Percentiles rank a stretch among this genome's conserved stretches.
These are phyloP conservation scores for Drymodes brunneopygia DNA, from an alignment of 2,113 vertebrate genomes.

Conservation along the genomic window DNA sequence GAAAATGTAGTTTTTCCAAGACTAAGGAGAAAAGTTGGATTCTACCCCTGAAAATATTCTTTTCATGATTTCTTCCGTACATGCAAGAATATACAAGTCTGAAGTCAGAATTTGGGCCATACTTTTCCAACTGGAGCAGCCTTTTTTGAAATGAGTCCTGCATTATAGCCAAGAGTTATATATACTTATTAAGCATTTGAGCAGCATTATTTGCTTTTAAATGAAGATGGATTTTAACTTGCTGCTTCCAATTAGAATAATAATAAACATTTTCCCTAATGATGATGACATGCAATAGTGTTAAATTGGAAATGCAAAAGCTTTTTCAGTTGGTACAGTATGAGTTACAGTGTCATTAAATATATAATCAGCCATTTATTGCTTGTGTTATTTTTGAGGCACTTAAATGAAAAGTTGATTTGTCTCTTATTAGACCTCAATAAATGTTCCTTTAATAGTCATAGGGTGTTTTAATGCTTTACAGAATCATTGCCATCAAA, in stretches of 20 bases:
- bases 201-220: slow-evolving; percentile 29
- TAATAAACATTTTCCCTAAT: slow-evolving; percentile 52
- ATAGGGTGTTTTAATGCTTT: slow-evolving; percentile 48
- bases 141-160: not conserved
- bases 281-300: not conserved
- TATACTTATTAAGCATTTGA: not conserved
- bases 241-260: slow-evolving; percentile 50
- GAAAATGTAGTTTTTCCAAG: not conserved
- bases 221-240: slow-evolving; percentile 44
- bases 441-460: slow-evolving; percentile 56
- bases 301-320: slow-evolving; percentile 15
- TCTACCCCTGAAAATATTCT: not conserved
- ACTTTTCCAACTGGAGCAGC: not conserved
- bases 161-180: not conserved
- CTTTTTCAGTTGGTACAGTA: not conserved
- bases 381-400: slow-evolving; percentile 35
- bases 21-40: not conserved
- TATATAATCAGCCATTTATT: slow-evolving; percentile 38
- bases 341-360: slow-evolving; percentile 49
- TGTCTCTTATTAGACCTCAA: slow-evolving; percentile 51
- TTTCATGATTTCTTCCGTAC: not conserved
- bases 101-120: not conserved
- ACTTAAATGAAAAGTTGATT: slow-evolving; percentile 57
- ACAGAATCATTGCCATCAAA: slow-evolving; percentile 49
- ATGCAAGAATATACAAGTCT: not conserved